phyloP scores from a whole-genome alignment of 2,797 vertebrate species.

The Bradypodion ventrale region DNA sequence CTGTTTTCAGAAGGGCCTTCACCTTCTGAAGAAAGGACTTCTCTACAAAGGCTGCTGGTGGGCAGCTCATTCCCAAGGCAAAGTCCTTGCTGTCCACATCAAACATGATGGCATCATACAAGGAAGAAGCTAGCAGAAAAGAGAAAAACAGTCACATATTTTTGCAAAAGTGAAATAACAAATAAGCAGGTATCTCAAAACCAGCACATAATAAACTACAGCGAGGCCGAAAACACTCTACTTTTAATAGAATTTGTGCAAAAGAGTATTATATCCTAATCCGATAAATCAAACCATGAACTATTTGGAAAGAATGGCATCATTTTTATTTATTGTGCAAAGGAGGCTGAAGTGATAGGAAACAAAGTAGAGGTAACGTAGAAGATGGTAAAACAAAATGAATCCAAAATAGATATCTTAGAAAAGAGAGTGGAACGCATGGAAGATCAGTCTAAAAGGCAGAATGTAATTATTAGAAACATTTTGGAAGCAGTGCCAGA shows the following conservation, averaged over 20 bases:
- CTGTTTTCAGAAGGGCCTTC: slow-evolving; percentile 79
- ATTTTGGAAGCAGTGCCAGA: too few relatives aligned
- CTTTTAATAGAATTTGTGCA: neutral
- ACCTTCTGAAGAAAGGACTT: slow-evolving; percentile 85
- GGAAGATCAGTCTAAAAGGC: too few relatives aligned
- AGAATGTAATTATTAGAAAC: too few relatives aligned
- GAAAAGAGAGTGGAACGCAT: too few relatives aligned
- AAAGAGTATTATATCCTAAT: neutral
- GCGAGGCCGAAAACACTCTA: neutral
- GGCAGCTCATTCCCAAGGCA: slow-evolving; percentile 92
- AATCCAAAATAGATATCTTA: too few relatives aligned
- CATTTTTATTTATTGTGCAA: too few relatives aligned
- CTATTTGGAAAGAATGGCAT: neutral
- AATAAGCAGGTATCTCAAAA: neutral
- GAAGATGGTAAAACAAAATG: too few relatives aligned
- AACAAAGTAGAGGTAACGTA: too few relatives aligned
- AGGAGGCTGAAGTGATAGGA: too few relatives aligned
- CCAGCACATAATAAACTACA: neutral
- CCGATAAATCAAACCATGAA: neutral
- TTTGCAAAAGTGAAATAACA: neutral
- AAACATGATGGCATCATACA: slow-evolving; percentile 89
- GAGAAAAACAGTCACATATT: neutral
- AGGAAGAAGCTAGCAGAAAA: slow-evolving; percentile 69
- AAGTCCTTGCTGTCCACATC: slow-evolving; percentile 96
- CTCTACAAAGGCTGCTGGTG: slow-evolving; percentile 91